These are phyloP conservation scores for Romanomermis culicivorax DNA, from an alignment of 2,888 invertebrate species.

Conservation along the genomic window DNA sequence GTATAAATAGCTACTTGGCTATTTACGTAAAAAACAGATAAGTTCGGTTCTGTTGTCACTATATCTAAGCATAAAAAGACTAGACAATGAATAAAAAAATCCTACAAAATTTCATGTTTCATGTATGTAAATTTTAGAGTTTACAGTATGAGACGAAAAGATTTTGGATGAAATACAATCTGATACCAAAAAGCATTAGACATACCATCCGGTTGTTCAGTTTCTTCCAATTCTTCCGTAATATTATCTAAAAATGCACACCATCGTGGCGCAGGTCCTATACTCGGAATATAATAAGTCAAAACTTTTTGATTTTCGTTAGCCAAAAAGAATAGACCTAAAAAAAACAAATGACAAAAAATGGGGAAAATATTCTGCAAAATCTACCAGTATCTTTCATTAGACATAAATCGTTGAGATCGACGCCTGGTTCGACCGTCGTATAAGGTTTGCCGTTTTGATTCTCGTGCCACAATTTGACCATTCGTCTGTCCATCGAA, in stretches of 20 bases:
- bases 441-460: conserved; percentile 74
- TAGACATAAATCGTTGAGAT: conserved; percentile 72
- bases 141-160: not conserved
- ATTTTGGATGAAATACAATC: not conserved
- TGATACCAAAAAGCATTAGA: conserved; percentile 8
- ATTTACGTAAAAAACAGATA: no score
- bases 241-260: conserved; percentile 85
- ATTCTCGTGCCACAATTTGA: conserved; percentile 67
- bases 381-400: conserved; percentile 53
- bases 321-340: conserved; percentile 64
- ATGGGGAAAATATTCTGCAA: conserved; percentile 1
- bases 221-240: conserved; percentile 85
- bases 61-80: no score
- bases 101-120: no score
- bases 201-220: conserved; percentile 45
- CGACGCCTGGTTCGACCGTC: conserved; percentile 54
- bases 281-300: conserved; percentile 52
- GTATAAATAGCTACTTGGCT: no score
- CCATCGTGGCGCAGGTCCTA: conserved; percentile 86
- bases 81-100: no score
- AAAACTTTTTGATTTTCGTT: conserved; percentile 83
- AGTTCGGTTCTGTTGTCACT: no score
- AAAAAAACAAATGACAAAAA: conserved; percentile 2
- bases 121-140: no score
- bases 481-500: conserved; percentile 62